Evolutionary conservation across 2,113 vertebrate species (phyloP).

Genomic region (Dipodomys ordii): DNA sequence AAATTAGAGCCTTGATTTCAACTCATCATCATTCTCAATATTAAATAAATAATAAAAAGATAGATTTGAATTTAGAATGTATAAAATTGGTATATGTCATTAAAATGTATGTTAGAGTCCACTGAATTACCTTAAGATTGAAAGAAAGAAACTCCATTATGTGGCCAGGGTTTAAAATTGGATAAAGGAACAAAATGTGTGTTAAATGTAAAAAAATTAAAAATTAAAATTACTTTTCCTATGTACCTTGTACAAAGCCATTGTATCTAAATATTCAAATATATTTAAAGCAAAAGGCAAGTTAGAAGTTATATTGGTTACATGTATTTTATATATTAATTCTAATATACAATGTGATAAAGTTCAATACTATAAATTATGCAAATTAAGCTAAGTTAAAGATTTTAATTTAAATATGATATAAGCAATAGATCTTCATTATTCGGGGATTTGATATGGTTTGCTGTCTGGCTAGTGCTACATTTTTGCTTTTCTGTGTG

Average conservation of each 20-base stretch:
- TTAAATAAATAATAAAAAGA: not conserved
- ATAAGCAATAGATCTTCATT: not conserved
- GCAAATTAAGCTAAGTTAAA: not conserved
- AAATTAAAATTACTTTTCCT: not conserved
- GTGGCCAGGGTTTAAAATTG: not conserved
- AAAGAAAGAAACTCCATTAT: not conserved
- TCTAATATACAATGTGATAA: not conserved
- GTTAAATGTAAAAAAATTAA: not conserved
- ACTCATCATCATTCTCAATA: not conserved
- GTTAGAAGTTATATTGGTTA: not conserved
- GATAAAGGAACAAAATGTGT: not conserved
- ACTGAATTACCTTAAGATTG: not conserved
- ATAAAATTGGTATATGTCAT: not conserved
- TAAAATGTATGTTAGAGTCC: not conserved
- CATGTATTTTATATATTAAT: not conserved
- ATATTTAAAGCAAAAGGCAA: constrained; percentile 31
- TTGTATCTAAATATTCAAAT: constrained; percentile 11
- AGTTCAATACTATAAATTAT: not conserved
- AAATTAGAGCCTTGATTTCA: not conserved
- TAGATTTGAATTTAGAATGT: not conserved
- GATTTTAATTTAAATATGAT: not conserved
- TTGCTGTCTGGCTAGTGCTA: not conserved
- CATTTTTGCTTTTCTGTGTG: not conserved
- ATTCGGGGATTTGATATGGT: not conserved
- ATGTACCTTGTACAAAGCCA: not conserved